phyloP scores from a whole-genome alignment of 2,113 vertebrate genomes.

The Esox niger region DNA sequence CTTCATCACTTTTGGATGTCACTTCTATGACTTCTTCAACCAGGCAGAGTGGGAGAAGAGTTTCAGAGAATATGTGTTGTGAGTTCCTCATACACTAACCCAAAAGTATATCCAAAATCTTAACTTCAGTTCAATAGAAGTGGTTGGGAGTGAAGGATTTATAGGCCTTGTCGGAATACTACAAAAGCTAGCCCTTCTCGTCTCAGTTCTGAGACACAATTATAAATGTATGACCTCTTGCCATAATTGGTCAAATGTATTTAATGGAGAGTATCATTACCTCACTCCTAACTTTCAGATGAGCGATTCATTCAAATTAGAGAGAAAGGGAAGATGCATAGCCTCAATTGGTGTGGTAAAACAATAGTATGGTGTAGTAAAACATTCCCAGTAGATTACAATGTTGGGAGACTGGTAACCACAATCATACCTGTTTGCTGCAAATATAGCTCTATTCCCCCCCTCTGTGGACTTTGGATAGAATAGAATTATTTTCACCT shows the following conservation, averaged over 20 bases:
- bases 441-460: slow-evolving; percentile 43
- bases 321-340: too few relatives aligned
- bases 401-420: slow-evolving; percentile 33
- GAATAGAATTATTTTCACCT: slow-evolving; percentile 41
- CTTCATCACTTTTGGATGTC: slow-evolving; percentile 95
- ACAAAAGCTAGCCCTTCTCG: too few relatives aligned
- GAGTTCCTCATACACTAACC: slow-evolving; percentile 56
- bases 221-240: too few relatives aligned
- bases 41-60: slow-evolving; percentile 97
- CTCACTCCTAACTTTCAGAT: too few relatives aligned
- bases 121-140: too few relatives aligned
- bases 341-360: too few relatives aligned
- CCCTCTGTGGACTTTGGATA: slow-evolving; percentile 47
- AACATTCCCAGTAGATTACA: slow-evolving; percentile 18
- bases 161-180: too few relatives aligned
- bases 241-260: too few relatives aligned
- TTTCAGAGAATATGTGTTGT: slow-evolving; percentile 97
- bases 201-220: too few relatives aligned
- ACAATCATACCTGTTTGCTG: slow-evolving; percentile 5
- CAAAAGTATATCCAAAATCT: not conserved
- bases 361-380: not conserved
- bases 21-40: slow-evolving; percentile 99
- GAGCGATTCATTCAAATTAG: too few relatives aligned
- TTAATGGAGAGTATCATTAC: too few relatives aligned
- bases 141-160: not conserved